phyloP scores from a whole-genome alignment of 2,797 vertebrate genomes.

The Microtus agrestis region DNA sequence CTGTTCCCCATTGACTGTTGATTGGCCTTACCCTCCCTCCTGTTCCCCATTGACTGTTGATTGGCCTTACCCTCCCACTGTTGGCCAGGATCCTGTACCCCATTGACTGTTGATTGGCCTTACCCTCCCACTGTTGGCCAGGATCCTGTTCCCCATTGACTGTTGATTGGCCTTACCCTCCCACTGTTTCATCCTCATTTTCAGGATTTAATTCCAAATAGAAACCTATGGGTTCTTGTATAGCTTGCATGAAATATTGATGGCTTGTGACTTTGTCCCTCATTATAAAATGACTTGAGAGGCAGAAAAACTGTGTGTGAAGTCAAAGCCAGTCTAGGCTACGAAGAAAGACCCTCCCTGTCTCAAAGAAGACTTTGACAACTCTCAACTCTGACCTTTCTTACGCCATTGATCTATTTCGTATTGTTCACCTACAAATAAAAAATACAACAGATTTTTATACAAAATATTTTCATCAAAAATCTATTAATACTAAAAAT shows the following conservation, averaged over 20 bases:
- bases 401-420: not conserved
- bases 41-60: not conserved
- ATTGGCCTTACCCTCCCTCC: not conserved
- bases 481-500: not conserved
- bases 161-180: not conserved
- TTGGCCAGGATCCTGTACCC: too few relatives aligned
- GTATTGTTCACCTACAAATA: not conserved
- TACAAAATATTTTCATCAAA: not conserved
- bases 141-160: not conserved
- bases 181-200: not conserved
- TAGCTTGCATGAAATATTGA: not conserved
- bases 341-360: not conserved
- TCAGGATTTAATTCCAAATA: not conserved
- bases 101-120: not conserved
- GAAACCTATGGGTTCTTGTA: not conserved
- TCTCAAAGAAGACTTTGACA: not conserved
- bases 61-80: not conserved
- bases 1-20: not conserved
- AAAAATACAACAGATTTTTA: too few relatives aligned
- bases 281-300: not conserved
- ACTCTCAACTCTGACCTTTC: constrained; percentile 5
- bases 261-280: not conserved
- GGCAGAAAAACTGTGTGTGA: not conserved
- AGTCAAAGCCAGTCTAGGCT: too few relatives aligned
- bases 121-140: not conserved